A percentile compares a stretch with the other conserved stretches of the same genome.
phyloP scores from a whole-genome alignment of 1,140 invertebrate genomes.

The Venustaconcha ellipsiformis region DNA sequence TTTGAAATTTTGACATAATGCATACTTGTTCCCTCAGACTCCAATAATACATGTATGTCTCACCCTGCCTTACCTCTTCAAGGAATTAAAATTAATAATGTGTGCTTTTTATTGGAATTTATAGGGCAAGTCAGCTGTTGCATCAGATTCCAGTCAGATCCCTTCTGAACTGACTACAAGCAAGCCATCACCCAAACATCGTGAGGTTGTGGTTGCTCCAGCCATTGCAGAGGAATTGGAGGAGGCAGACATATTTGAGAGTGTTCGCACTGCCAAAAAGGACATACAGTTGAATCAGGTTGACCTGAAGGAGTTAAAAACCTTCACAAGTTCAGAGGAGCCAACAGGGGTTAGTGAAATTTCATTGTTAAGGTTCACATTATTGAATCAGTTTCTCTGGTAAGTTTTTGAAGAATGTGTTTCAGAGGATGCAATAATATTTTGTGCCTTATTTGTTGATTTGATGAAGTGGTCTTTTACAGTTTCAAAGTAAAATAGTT shows the following conservation, averaged over 20 bases:
- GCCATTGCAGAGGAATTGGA: conserved; percentile 32
- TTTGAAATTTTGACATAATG: no score
- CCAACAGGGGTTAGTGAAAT: no score
- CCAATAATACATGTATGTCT: no score
- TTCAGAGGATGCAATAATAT: no score
- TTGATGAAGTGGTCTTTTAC: no score
- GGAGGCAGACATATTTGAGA: conserved; percentile 39
- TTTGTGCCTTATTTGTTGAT: no score
- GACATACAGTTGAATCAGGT: background rate
- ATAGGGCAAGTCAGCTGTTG: background rate
- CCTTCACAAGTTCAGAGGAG: no score
- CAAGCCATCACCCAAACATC: no score
- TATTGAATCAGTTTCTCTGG: no score
- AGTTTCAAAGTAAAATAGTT: no score
- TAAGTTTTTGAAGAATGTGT: no score
- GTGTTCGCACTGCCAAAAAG: background rate
- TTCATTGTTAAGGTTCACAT: no score
- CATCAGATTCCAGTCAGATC: background rate
- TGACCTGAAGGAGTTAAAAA: background rate
- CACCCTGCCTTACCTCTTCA: background rate
- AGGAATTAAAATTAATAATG: background rate
- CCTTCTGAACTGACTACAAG: conserved; percentile 16
- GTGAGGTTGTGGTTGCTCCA: conserved; percentile 14
- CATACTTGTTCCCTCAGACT: background rate
- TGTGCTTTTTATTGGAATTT: background rate